Base-by-base conservation (phyloP, 2,113 vertebrate genomes). In the Zapus hudsonius region DNA sequence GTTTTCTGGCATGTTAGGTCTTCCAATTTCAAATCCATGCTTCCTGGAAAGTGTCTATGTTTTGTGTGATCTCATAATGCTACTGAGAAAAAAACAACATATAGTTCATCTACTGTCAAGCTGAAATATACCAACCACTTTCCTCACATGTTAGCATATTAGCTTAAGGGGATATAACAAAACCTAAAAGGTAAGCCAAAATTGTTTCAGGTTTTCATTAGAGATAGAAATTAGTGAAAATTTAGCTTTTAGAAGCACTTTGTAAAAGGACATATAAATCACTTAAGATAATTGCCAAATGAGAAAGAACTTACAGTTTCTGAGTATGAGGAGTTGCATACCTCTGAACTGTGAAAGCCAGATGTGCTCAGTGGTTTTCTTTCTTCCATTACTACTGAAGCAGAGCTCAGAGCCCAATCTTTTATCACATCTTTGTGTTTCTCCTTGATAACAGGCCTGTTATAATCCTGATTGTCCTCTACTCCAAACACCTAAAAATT, bases 401-500 rank as follows among this genome's bases (percentile, higher is more conserved):
- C 96, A 97, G 98, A 98, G 97, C 79, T 98, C 96, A 98, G 97
- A 96, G 98, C 97, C 98, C 98, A 98, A 96, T 98, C 98, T 98
- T 98, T 98, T 96, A 98, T 96, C 95, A 98, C 98, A 98, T 98
- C 97, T 98, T 98, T 98, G 97, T 98, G 98, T 94, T 98, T 98
- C 95, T 98, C 98, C 95, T 96, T 97, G 94, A 97, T 98, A 69
- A 98, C 96, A 97, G 98, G 95, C 97, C 98, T 98, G 97, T 98
- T 98, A 97, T 98, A 98, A 98, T 98, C 98, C 97, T 98, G 98
- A 97, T 98, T 98, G 97, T 98, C 98, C 98, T 99, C 98, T 97
- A 99, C 98, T 96, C 99, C 99, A 98, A 99, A 99, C 93, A 99
- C 99, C 99, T 99, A 98, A 96, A 98, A 97, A 98, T 98, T 74